phyloP scores from a whole-genome alignment of 1,140 invertebrate species.

The Asbolus verrucosus region DNA sequence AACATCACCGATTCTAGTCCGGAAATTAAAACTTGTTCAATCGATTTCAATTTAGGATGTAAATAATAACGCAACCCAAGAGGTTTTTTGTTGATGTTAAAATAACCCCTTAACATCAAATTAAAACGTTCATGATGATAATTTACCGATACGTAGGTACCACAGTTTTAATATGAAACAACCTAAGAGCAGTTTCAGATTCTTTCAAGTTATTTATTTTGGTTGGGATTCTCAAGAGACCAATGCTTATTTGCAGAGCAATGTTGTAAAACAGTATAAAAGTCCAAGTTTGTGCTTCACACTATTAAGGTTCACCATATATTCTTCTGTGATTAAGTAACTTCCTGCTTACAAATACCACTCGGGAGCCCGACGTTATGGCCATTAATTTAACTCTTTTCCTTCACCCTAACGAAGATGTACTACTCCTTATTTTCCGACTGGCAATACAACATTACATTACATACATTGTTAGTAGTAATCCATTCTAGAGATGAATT shows the following conservation, averaged over 20 bases:
- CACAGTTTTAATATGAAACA: too few relatives aligned
- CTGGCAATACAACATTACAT: too few relatives aligned
- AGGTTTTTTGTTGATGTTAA: too few relatives aligned
- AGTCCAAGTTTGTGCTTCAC: slow-evolving; percentile 10
- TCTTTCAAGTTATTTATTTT: too few relatives aligned
- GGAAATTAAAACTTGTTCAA: slow-evolving; percentile 20
- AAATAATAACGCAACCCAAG: too few relatives aligned
- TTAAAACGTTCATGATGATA: too few relatives aligned
- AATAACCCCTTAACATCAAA: too few relatives aligned
- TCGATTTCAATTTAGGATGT: neutral
- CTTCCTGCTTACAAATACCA: neutral
- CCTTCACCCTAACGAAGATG: neutral
- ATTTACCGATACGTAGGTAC: too few relatives aligned
- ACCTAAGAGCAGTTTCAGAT: too few relatives aligned
- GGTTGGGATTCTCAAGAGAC: slow-evolving; percentile 11
- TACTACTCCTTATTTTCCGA: too few relatives aligned
- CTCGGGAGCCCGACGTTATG: neutral
- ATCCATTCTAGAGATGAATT: too few relatives aligned
- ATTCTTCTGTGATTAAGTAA: slow-evolving; percentile 19
- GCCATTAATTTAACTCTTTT: neutral
- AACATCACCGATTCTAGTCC: slow-evolving; percentile 7
- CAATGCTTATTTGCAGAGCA: slow-evolving; percentile 5
- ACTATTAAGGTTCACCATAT: neutral
- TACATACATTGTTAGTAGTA: too few relatives aligned
- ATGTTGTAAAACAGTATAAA: slow-evolving; percentile 26